phyloP scores from a whole-genome alignment of 2,888 invertebrate species.

The Lissonota sp. region DNA sequence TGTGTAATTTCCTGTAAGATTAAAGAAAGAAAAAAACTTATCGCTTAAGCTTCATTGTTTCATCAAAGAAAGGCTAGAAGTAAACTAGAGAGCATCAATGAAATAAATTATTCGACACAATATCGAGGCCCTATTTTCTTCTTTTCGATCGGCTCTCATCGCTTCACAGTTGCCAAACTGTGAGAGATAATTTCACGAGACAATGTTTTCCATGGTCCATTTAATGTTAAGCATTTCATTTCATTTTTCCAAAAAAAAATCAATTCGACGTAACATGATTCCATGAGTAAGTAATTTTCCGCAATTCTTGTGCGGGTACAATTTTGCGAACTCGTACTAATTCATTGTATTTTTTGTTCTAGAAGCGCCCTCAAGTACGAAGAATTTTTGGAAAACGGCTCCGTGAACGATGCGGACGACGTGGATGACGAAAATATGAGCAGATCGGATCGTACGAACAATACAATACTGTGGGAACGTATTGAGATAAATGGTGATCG shows the following conservation, averaged over 20 bases:
- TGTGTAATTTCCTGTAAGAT: too few species aligned
- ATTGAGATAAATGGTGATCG: conserved; percentile 56
- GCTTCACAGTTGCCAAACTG: too few species aligned
- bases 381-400: conserved; percentile 22
- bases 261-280: conserved; percentile 44
- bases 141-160: too few species aligned
- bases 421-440: conserved; percentile 59
- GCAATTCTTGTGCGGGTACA: conserved; percentile 47
- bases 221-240: neutral
- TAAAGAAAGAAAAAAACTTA: too few species aligned
- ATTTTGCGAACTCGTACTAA: conserved; percentile 42
- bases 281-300: conserved; percentile 58
- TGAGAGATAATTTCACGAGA: too few species aligned
- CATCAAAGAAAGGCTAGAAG: too few species aligned
- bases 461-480: conserved; percentile 65
- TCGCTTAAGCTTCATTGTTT: too few species aligned
- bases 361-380: conserved; percentile 63
- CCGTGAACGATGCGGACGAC: conserved; percentile 42
- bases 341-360: conserved; percentile 71
- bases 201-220: neutral
- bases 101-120: too few species aligned
- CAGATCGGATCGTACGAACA: conserved; percentile 45
- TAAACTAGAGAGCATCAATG: too few species aligned
- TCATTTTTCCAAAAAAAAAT: conserved; percentile 8
- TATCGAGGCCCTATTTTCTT: too few species aligned